phyloP scores from a whole-genome alignment of 2,888 invertebrate species.

The Eupeodes latifasciatus region DNA sequence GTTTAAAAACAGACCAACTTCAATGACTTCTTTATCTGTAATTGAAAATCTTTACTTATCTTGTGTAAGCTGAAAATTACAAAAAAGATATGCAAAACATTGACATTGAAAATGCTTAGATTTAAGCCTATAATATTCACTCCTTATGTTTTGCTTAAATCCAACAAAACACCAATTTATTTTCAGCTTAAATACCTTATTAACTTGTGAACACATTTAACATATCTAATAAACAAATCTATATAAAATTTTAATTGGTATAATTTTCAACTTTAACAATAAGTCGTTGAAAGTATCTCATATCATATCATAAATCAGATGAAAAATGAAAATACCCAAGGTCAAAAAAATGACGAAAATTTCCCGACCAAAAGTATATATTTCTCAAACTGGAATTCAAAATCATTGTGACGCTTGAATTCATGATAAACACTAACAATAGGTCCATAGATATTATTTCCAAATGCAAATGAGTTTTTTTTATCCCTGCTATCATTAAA shows the following conservation, averaged over 20 bases:
- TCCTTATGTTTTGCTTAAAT: neutral
- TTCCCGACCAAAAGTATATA: neutral
- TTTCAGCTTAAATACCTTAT: neutral
- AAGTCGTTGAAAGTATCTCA: constrained; percentile 25
- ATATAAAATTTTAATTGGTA: neutral
- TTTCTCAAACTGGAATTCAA: neutral
- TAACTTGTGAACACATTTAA: neutral
- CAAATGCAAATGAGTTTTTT: constrained; percentile 3
- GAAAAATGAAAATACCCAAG: constrained; percentile 1
- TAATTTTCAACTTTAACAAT: constrained; percentile 1
- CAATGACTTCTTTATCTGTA: too few species aligned
- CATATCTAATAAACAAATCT: neutral
- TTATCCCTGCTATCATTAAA: neutral
- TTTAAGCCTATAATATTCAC: neutral
- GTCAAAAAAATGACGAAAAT: constrained; percentile 2
- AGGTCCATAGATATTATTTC: neutral
- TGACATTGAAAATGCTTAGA: neutral
- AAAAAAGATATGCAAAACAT: neutral
- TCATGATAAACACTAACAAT: neutral
- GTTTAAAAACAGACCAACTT: too few species aligned
- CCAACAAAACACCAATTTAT: neutral
- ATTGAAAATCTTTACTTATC: too few species aligned
- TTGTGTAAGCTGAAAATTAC: neutral
- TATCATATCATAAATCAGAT: neutral
- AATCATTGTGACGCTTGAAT: neutral